Evolutionary conservation across 2,113 vertebrate genomes (phyloP).

Genomic region (Pipa parva): DNA sequence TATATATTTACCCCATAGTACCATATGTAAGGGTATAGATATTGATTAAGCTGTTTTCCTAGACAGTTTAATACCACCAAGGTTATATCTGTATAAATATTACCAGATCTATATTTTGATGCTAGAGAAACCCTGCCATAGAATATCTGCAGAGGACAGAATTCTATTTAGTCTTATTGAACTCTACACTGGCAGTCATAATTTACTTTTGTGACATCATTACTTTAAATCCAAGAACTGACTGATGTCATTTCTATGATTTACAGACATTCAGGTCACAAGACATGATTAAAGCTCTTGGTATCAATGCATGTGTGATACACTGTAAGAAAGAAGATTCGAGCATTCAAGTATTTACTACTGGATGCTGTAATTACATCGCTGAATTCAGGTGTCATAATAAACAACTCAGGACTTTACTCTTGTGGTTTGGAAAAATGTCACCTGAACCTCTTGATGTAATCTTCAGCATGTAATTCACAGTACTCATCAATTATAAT

Average conservation of each 20-base stretch:
- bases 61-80: not conserved
- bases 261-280: constrained; percentile 18
- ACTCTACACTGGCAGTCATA: constrained; percentile 8
- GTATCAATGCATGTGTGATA: constrained; percentile 16
- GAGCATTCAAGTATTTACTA: not conserved
- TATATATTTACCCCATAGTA: too few relatives aligned
- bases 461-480: constrained; percentile 14
- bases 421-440: constrained; percentile 26
- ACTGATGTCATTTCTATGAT: constrained; percentile 33
- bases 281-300: constrained; percentile 25
- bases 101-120: not conserved
- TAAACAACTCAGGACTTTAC: constrained; percentile 14
- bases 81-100: not conserved
- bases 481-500: constrained; percentile 8
- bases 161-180: constrained; percentile 10
- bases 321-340: constrained; percentile 3
- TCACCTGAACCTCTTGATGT: constrained; percentile 18
- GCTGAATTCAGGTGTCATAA: constrained; percentile 21
- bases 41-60: not conserved
- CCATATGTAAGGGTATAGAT: too few relatives aligned
- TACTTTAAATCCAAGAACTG: constrained; percentile 24
- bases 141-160: not conserved
- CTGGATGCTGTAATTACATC: constrained; percentile 17
- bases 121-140: constrained; percentile 2
- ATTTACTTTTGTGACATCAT: constrained; percentile 36